These are phyloP conservation scores for Cheumatopsyche charites DNA, from an alignment of 1,140 invertebrate species.

Conservation along the genomic window DNA sequence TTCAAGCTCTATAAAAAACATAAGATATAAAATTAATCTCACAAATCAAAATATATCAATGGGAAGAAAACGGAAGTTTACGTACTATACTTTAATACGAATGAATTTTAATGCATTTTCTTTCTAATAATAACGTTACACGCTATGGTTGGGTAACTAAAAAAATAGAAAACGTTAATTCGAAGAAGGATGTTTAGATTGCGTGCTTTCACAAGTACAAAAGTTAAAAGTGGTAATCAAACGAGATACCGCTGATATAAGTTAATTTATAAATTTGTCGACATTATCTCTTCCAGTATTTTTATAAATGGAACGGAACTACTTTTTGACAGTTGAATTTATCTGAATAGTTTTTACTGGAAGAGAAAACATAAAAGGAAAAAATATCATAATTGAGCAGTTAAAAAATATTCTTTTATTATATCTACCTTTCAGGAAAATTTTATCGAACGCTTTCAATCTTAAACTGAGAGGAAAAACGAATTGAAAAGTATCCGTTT, in stretches of 20 bases:
- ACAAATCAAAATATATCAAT: no score
- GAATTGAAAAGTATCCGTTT: no score
- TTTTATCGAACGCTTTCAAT: no score
- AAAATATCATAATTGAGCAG: no score
- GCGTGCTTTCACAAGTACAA: conserved; percentile 12
- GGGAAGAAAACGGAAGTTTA: no score
- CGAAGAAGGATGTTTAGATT: conserved; percentile 24
- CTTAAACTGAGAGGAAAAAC: no score
- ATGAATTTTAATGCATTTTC: neutral
- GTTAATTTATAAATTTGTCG: conserved; percentile 24
- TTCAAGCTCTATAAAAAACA: neutral
- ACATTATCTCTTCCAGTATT: neutral
- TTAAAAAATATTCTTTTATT: no score
- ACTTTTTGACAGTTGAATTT: neutral
- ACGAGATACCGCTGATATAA: conserved; percentile 4
- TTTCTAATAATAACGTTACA: conserved; percentile 3
- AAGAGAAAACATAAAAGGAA: no score
- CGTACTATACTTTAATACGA: no score
- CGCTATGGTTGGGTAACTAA: neutral
- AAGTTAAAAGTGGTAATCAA: conserved; percentile 22
- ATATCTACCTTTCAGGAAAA: no score
- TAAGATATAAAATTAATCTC: no score
- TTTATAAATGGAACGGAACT: neutral
- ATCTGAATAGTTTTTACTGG: no score
- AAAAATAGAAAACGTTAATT: conserved; percentile 19